A percentile compares a stretch with the other conserved stretches of the same genome.
phyloP scores from a whole-genome alignment of 2,113 vertebrate genomes.

The rabbit (Oryctolagus cuniculus) region DNA sequence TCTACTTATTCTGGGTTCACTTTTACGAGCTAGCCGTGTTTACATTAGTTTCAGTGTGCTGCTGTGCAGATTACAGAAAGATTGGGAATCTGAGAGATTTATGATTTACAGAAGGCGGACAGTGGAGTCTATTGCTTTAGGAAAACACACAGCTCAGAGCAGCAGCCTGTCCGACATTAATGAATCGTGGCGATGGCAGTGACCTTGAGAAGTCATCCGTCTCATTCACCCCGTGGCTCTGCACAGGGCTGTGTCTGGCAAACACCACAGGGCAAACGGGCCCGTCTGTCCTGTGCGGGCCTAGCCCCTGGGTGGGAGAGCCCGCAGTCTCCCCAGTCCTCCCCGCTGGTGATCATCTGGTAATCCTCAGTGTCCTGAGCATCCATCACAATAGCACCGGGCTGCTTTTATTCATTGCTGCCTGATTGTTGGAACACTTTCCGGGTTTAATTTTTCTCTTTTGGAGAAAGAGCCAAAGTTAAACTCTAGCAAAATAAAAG shows the following conservation, averaged over 20 bases:
- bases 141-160: conserved; percentile 69
- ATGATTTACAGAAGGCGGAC: conserved; percentile 78
- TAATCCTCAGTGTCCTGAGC: neutral
- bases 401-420: conserved; percentile 50
- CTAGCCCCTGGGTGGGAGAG: neutral
- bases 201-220: conserved; percentile 78
- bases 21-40: conserved; percentile 66
- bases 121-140: conserved; percentile 79
- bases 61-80: conserved; percentile 68
- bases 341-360: neutral
- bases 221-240: neutral
- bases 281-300: neutral
- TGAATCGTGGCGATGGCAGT: conserved; percentile 68
- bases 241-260: conserved; percentile 2
- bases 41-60: conserved; percentile 66
- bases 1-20: neutral
- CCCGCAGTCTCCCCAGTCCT: rapidly evolving
- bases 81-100: conserved; percentile 76
- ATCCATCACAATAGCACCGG: neutral
- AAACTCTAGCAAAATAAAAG: conserved; percentile 70
- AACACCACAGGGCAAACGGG: conserved; percentile 1
- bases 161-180: conserved; percentile 47
- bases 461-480: conserved; percentile 55
- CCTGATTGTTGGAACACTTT: conserved; percentile 59
- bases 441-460: conserved; percentile 63